phyloP scores from a whole-genome alignment of 2,113 vertebrate species.

The Gallinago media region DNA sequence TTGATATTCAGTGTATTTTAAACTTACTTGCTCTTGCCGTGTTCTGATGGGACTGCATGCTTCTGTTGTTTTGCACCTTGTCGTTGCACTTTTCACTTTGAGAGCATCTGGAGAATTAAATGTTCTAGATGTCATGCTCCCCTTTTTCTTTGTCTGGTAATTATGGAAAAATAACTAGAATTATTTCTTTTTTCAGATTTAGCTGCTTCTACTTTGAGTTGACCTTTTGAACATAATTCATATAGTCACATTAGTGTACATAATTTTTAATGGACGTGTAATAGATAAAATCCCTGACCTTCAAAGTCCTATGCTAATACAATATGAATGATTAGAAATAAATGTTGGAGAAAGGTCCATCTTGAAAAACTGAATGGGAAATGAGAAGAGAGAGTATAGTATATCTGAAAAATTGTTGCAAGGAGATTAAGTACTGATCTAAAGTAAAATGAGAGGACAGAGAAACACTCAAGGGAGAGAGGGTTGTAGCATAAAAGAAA shows the following conservation, averaged over 20 bases:
- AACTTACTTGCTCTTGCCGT: not conserved
- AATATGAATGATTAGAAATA: not conserved
- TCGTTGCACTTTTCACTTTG: not conserved
- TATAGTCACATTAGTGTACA: not conserved
- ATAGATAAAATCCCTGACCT: constrained; percentile 27
- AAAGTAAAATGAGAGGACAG: not conserved
- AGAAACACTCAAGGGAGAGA: not conserved
- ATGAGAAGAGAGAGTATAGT: not conserved
- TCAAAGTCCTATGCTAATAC: not conserved
- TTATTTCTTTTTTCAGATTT: not conserved
- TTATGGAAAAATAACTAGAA: not conserved
- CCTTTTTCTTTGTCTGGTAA: not conserved
- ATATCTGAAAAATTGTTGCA: not conserved
- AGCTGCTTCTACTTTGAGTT: not conserved
- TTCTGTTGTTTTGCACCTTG: not conserved
- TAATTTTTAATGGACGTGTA: constrained; percentile 1
- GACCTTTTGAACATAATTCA: not conserved
- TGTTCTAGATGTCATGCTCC: not conserved
- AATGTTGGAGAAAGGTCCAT: not conserved
- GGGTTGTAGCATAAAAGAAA: not conserved
- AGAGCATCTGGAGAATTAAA: not conserved
- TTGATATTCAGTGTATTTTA: not conserved
- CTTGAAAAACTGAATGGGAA: not conserved
- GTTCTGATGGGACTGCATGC: not conserved
- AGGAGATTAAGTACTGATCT: not conserved